Evolutionary conservation across 2,888 invertebrate genomes (phyloP).

Genomic region (Creontiades dilutus): DNA sequence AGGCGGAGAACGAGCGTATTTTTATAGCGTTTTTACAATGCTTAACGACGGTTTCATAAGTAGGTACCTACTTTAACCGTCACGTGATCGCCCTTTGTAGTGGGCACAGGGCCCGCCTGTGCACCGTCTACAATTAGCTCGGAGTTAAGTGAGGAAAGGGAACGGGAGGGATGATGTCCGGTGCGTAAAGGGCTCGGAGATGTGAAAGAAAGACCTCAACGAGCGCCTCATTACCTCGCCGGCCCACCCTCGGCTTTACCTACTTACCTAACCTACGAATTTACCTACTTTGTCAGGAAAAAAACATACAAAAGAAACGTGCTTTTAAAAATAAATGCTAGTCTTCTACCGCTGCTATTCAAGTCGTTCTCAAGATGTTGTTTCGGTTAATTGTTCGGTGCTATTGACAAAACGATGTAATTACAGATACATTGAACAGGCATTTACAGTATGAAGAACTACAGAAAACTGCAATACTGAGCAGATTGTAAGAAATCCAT

Average conservation of each 20-base stretch:
- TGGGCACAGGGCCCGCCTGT: background rate
- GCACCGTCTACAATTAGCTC: background rate
- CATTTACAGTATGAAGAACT: too few relatives aligned
- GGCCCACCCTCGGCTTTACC: conserved; percentile 23
- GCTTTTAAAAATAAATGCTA: too few relatives aligned
- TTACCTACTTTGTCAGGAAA: background rate
- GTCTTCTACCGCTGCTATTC: too few relatives aligned
- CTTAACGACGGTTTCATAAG: conserved; percentile 23
- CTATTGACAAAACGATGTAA: too few relatives aligned
- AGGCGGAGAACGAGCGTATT: background rate
- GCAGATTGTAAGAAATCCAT: too few relatives aligned
- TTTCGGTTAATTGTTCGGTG: too few relatives aligned
- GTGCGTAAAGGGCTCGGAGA: conserved; percentile 28
- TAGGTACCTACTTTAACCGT: conserved; percentile 9
- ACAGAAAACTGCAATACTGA: too few relatives aligned
- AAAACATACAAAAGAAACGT: background rate
- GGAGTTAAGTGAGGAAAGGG: background rate
- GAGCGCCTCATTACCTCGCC: conserved; percentile 13
- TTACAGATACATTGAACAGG: too few relatives aligned
- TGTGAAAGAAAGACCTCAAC: conserved; percentile 35
- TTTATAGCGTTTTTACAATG: conserved; percentile 12
- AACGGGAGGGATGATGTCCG: background rate
- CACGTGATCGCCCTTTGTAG: background rate
- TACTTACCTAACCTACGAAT: background rate
- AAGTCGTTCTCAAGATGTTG: too few relatives aligned